Conservation (phyloP, 2,888 invertebrate species). For the Eupithecia pulchellata region DNA sequence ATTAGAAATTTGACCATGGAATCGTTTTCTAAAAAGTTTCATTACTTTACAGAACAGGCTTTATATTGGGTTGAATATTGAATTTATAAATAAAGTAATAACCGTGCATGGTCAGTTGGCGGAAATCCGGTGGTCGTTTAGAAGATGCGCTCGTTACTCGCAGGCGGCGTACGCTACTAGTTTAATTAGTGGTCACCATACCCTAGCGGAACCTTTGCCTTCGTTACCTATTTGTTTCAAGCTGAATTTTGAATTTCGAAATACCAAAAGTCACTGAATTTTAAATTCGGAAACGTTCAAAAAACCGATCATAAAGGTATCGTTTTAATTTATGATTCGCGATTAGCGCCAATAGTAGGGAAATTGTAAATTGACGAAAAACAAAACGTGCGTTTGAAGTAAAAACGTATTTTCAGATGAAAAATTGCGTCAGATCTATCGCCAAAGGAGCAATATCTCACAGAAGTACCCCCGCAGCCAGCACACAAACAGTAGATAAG, state of each 20-base stretch:
- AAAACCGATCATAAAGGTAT: not conserved
- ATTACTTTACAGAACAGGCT: not conserved
- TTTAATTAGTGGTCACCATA: conserved; percentile 40
- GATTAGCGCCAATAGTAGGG: not conserved
- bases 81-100: not conserved
- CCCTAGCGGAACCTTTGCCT: conserved; percentile 7
- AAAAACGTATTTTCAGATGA: not conserved
- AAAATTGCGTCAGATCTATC: not conserved
- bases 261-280: not conserved
- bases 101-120: not conserved
- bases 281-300: not conserved
- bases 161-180: conserved; percentile 52
- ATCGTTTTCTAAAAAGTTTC: not conserved
- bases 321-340: not conserved
- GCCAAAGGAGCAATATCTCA: not conserved
- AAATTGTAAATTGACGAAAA: not conserved
- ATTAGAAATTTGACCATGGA: not conserved
- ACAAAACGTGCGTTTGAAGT: not conserved
- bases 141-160: conserved; percentile 66
- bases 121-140: conserved; percentile 33
- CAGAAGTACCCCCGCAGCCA: not conserved
- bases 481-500: not conserved
- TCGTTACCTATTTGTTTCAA: conserved; percentile 28
- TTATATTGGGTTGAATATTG: not conserved
- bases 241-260: conserved; percentile 8